phyloP scores from a whole-genome alignment of 92 coral and sea anemone species.

The Epizoanthus rinbou region DNA sequence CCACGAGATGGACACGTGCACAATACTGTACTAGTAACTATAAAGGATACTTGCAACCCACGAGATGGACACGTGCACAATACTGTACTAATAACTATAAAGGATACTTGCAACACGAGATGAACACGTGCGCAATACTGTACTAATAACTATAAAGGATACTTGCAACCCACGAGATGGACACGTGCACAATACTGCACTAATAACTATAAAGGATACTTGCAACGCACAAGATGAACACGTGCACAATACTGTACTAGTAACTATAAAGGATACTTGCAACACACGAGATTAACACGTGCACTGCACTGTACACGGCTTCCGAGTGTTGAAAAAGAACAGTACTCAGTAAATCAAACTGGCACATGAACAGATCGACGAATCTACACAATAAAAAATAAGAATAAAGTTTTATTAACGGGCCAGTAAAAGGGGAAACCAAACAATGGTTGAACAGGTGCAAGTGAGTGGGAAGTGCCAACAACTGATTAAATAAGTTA shows the following conservation, averaged over 20 bases:
- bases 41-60: slow-evolving; percentile 85
- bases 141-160: slow-evolving; percentile 50
- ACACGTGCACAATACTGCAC: slow-evolving; percentile 56
- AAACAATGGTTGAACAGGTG: neutral
- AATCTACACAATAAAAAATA: slow-evolving; percentile 45
- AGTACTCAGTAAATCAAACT: slow-evolving; percentile 66
- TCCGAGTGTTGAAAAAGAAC: slow-evolving; percentile 76
- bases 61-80: slow-evolving; percentile 62
- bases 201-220: slow-evolving; percentile 61
- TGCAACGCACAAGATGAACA: slow-evolving; percentile 64
- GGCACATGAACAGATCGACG: slow-evolving; percentile 70
- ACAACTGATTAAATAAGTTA: neutral
- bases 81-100: neutral
- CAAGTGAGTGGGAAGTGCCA: no score
- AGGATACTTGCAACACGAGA: slow-evolving; percentile 83
- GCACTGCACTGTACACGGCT: slow-evolving; percentile 77
- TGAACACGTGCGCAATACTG: slow-evolving; percentile 52
- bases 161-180: slow-evolving; percentile 67
- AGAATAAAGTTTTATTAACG: neutral
- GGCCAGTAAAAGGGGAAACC: neutral
- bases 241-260: slow-evolving; percentile 49
- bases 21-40: slow-evolving; percentile 16
- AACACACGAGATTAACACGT: slow-evolving; percentile 75
- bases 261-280: slow-evolving; percentile 73
- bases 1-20: slow-evolving; percentile 70